Percentiles rank a stretch among this genome's conserved stretches.
phyloP scores from a whole-genome alignment of 2,113 vertebrate species.

The Maccullochella peelii region DNA sequence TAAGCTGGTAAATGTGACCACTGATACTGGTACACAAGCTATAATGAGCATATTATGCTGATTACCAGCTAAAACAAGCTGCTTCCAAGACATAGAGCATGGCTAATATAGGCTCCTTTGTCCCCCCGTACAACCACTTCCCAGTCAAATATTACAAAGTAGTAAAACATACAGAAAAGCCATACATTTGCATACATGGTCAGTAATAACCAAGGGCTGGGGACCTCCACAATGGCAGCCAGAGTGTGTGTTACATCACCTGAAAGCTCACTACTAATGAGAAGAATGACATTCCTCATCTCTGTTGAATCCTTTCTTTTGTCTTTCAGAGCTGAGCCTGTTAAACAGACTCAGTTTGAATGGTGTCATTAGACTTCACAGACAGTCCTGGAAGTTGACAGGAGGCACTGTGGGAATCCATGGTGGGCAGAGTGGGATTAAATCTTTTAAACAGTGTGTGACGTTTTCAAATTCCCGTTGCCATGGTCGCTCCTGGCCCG shows the following conservation, averaged over 20 bases:
- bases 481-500: slow-evolving; percentile 59
- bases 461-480: slow-evolving; percentile 70
- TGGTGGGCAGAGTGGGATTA: slow-evolving; percentile 2
- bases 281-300: slow-evolving; percentile 42
- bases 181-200: slow-evolving; percentile 34
- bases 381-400: slow-evolving; percentile 54
- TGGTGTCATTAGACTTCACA: slow-evolving; percentile 38
- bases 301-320: slow-evolving; percentile 20
- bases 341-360: slow-evolving; percentile 36
- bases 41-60: not conserved
- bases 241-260: slow-evolving; percentile 38
- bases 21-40: not conserved
- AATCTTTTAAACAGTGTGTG: slow-evolving; percentile 63
- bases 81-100: slow-evolving; percentile 2
- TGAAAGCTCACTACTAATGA: slow-evolving; percentile 36
- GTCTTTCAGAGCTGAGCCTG: slow-evolving; percentile 18
- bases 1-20: not conserved
- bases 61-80: slow-evolving; percentile 1
- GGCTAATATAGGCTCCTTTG: not conserved
- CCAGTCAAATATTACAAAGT: slow-evolving; percentile 12
- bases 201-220: not conserved
- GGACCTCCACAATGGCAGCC: slow-evolving; percentile 36
- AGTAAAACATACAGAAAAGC: slow-evolving; percentile 13
- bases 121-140: not conserved
- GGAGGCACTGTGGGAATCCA: slow-evolving; percentile 75